phyloP scores from a whole-genome alignment of 1,140 invertebrate genomes.

The Notospermus geniculatus region DNA sequence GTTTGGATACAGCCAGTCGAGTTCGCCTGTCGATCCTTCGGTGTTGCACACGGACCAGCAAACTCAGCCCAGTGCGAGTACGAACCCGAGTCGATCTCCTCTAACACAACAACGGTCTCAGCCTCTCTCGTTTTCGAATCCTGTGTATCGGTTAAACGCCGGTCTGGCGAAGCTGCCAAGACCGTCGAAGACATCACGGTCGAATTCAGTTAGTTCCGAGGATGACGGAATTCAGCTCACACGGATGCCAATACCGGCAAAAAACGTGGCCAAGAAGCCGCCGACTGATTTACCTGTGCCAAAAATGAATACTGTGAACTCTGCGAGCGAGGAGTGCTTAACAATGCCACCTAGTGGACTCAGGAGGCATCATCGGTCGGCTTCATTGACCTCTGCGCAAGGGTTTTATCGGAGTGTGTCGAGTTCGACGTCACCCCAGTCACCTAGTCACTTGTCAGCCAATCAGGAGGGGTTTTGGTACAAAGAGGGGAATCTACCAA shows the following conservation, averaged over 20 bases:
- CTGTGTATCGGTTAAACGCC: slow-evolving; percentile 64
- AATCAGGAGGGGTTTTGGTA: slow-evolving; percentile 1
- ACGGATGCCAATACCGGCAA: background rate
- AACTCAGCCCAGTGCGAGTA: slow-evolving; percentile 13
- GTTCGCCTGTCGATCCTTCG: slow-evolving; percentile 77
- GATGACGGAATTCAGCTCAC: too few relatives aligned
- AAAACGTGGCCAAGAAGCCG: background rate
- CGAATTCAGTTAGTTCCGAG: slow-evolving; percentile 17
- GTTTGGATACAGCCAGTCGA: slow-evolving; percentile 85
- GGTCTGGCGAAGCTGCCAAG: slow-evolving; percentile 14
- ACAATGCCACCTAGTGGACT: slow-evolving; percentile 5
- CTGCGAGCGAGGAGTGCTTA: slow-evolving; percentile 7
- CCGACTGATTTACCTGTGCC: slow-evolving; percentile 3
- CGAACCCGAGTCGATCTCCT: slow-evolving; percentile 32
- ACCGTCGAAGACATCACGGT: slow-evolving; percentile 16
- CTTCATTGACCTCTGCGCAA: background rate
- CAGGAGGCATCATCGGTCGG: background rate
- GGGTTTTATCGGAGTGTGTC: background rate
- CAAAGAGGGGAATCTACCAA: slow-evolving; percentile 14
- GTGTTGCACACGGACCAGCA: slow-evolving; percentile 42
- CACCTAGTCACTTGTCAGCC: background rate
- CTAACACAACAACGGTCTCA: slow-evolving; percentile 43
- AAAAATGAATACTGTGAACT: background rate
- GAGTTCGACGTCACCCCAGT: background rate
- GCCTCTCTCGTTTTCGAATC: slow-evolving; percentile 83